Conservation (phyloP, 2,113 vertebrate genomes). For the Nothoprocta perdicaria region DNA sequence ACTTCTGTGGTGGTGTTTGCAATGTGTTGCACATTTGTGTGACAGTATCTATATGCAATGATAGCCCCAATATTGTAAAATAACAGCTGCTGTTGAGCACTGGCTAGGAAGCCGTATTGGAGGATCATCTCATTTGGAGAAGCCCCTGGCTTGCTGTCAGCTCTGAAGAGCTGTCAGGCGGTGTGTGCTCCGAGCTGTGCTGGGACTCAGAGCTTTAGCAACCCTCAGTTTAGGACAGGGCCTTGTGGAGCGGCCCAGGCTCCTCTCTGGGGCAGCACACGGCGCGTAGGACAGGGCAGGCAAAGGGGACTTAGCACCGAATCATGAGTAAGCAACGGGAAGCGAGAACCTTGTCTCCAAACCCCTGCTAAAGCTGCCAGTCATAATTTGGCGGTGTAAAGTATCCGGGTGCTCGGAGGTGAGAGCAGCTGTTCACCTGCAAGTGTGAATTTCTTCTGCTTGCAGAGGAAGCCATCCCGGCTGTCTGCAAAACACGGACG, state of each 20-base stretch:
- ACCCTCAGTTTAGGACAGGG: neutral
- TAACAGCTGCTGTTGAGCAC: neutral
- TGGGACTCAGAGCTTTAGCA: neutral
- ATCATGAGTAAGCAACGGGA: neutral
- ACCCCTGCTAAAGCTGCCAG: neutral
- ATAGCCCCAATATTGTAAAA: neutral
- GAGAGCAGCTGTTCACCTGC: neutral
- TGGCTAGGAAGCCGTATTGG: neutral
- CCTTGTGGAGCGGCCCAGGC: neutral
- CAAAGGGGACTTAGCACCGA: neutral
- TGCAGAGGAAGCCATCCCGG: conserved; percentile 94
- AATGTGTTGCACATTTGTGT: neutral
- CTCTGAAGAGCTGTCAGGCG: neutral
- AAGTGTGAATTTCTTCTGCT: neutral
- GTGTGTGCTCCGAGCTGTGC: neutral
- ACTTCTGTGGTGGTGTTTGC: neutral
- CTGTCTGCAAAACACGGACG: conserved; percentile 93
- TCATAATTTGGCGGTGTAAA: neutral
- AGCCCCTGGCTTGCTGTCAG: neutral
- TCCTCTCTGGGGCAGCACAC: neutral
- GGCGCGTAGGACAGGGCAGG: neutral
- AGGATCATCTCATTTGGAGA: neutral
- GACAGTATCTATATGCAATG: neutral
- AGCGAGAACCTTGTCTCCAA: neutral
- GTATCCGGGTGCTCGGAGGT: neutral